These are phyloP conservation scores for Conus canariensis DNA, from an alignment of 2,888 invertebrate species.

Conservation along the genomic window DNA sequence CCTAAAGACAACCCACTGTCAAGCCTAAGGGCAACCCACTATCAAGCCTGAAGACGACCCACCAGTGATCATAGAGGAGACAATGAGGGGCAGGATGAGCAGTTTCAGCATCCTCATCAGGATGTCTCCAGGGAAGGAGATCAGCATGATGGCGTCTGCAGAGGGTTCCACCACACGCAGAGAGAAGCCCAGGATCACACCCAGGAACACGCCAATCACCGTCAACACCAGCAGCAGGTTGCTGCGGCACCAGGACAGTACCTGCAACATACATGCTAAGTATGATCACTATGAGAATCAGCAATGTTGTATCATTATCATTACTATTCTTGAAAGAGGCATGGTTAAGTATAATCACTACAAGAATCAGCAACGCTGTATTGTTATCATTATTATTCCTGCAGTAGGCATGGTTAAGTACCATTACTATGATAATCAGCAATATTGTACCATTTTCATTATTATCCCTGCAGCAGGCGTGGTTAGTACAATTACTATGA, in stretches of 20 bases:
- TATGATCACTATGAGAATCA: too few relatives aligned
- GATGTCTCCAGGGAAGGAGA: conserved; percentile 85
- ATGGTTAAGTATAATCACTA: too few relatives aligned
- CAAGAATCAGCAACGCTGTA: too few relatives aligned
- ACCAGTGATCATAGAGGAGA: conserved; percentile 85
- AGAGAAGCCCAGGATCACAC: conserved; percentile 82
- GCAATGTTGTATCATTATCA: too few relatives aligned
- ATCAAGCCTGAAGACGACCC: neutral
- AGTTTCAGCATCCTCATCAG: conserved; percentile 86
- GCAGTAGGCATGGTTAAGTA: neutral
- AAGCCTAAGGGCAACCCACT: too few relatives aligned
- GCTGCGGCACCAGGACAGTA: conserved; percentile 61
- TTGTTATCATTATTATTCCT: conserved; percentile 44
- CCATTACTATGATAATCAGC: too few relatives aligned
- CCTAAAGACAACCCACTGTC: too few relatives aligned
- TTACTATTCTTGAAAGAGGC: conserved; percentile 46
- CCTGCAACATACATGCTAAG: conserved; percentile 46
- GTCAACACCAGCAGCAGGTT: conserved; percentile 84
- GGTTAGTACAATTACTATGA: too few relatives aligned
- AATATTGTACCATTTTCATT: too few relatives aligned
- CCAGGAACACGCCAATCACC: conserved; percentile 82
- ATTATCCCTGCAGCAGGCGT: conserved; percentile 44
- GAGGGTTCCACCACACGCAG: conserved; percentile 80
- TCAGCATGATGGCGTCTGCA: conserved; percentile 81
- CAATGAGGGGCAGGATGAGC: conserved; percentile 85